These are phyloP conservation scores for Lasioglossum figueresi DNA, from an alignment of 2,888 invertebrate species.

Conservation along the genomic window DNA sequence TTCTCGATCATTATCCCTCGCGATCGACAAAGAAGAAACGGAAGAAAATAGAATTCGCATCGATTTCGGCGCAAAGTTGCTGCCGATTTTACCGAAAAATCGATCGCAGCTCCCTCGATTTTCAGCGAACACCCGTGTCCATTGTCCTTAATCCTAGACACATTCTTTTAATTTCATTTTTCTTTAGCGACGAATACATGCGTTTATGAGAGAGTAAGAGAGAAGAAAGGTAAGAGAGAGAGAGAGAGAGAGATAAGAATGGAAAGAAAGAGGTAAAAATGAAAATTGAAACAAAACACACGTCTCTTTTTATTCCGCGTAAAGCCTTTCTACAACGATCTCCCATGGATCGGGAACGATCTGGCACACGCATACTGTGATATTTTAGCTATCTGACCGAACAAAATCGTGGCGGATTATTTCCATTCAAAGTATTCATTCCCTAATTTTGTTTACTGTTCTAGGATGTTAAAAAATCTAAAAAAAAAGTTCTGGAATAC, in stretches of 20 bases:
- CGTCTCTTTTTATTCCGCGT: conserved; percentile 19
- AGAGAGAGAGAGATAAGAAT: not conserved
- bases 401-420: not conserved
- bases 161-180: conserved; percentile 42
- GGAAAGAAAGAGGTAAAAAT: not conserved
- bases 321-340: conserved; percentile 30
- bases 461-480: too few species aligned
- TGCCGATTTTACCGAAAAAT: conserved; percentile 11
- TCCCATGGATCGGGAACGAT: conserved; percentile 17
- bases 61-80: not conserved
- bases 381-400: not conserved
- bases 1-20: not conserved
- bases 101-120: conserved; percentile 35
- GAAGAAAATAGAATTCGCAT: not conserved
- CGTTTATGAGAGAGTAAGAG: not conserved
- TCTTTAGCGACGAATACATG: conserved; percentile 64
- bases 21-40: not conserved
- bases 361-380: not conserved
- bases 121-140: conserved; percentile 59
- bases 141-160: conserved; percentile 67
- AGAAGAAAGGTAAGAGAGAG: not conserved
- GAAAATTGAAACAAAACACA: not conserved
- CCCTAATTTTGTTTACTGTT: too few species aligned
- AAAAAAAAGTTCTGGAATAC: too few species aligned
- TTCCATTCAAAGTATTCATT: too few species aligned